phyloP scores from a whole-genome alignment of 2,113 vertebrate species.

The Ranitomeya variabilis region DNA sequence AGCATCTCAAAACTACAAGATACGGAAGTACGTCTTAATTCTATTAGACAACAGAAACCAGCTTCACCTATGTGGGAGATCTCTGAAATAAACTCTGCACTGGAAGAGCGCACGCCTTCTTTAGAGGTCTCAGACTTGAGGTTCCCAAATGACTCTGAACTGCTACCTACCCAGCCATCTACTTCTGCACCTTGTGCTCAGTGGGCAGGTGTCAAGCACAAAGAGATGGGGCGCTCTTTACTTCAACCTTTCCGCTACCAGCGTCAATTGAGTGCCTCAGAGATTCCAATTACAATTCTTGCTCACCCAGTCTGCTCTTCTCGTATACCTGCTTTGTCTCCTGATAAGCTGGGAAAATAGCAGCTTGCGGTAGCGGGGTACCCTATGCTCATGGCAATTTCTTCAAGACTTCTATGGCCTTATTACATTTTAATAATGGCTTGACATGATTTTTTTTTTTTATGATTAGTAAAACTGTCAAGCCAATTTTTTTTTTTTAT shows the following conservation, averaged over 20 bases:
- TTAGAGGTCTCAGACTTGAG: conserved; percentile 60
- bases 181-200: conserved; percentile 6
- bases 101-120: conserved; percentile 53
- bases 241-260: not conserved
- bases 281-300: rapidly evolving
- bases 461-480: too few species aligned
- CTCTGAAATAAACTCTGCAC: conserved; percentile 58
- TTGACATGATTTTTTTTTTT: not conserved
- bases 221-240: not conserved
- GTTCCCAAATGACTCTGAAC: not conserved
- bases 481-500: not conserved
- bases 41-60: conserved; percentile 48
- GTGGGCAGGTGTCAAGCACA: conserved; percentile 52
- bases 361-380: not conserved
- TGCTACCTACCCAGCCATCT: not conserved
- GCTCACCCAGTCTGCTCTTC: not conserved
- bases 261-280: not conserved
- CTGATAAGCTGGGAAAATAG: not conserved
- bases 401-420: not conserved
- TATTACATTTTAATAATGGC: not conserved
- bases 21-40: not conserved
- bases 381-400: not conserved
- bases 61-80: conserved; percentile 63
- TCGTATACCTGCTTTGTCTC: not conserved
- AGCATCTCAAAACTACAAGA: conserved; percentile 50